Percentiles rank a stretch among this genome's conserved stretches.
Conservation (phyloP, 2,797 vertebrate species). For the Carcharodon carcharias region DNA sequence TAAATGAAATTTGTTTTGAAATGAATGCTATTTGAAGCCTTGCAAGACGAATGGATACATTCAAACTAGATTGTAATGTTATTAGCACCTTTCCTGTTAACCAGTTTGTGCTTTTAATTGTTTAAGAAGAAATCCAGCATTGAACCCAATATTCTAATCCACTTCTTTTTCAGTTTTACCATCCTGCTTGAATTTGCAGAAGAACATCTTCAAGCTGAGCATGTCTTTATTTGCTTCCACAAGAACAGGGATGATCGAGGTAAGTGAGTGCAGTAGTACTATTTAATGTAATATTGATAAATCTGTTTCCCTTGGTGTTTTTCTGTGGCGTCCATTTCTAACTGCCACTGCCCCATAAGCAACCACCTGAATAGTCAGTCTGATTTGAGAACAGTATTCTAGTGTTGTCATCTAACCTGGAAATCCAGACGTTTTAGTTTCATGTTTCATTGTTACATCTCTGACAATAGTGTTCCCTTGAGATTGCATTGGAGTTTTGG, state of each 20-base stretch:
- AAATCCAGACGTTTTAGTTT: background rate
- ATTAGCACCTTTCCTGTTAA: background rate
- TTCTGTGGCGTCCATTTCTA: background rate
- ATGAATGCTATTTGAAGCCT: background rate
- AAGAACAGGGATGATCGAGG: conserved; percentile 92
- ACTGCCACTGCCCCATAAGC: background rate
- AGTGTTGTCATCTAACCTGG: background rate
- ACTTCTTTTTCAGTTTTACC: conserved; percentile 65
- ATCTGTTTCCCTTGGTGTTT: background rate
- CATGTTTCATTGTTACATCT: background rate
- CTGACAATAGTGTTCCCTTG: background rate
- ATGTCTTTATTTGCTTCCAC: conserved; percentile 94
- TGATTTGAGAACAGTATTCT: background rate
- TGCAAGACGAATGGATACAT: background rate
- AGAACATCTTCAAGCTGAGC: conserved; percentile 80
- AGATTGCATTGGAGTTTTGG: background rate
- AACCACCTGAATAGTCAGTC: background rate
- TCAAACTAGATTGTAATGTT: background rate
- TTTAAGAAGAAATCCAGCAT: background rate
- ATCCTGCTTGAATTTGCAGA: conserved; percentile 92
- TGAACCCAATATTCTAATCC: background rate
- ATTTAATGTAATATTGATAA: background rate
- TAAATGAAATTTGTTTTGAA: background rate
- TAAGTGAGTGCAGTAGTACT: conserved; percentile 45
- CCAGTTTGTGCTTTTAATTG: background rate